Percentiles rank a stretch among this genome's conserved stretches.
Evolutionary conservation across 92 coral and sea anemone species (phyloP).

Genomic region (Chrysogorgia sp.): DNA sequence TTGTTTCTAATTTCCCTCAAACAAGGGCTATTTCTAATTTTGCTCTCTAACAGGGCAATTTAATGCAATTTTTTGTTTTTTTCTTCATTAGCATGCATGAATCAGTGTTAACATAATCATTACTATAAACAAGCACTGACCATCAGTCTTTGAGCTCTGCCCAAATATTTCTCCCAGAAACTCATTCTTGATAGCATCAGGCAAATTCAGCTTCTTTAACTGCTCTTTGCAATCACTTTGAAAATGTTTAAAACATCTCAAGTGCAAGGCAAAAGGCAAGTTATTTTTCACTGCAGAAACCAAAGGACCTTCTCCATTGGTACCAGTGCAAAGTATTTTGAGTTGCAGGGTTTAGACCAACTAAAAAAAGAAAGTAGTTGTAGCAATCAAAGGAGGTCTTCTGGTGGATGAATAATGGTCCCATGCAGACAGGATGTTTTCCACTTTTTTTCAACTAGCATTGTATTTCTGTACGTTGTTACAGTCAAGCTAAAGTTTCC

Average conservation of each 20-base stretch:
- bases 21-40: too few species aligned
- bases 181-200: neutral
- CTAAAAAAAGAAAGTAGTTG: constrained; percentile 55
- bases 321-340: neutral
- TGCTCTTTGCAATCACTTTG: neutral
- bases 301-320: neutral
- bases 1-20: too few species aligned
- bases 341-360: neutral
- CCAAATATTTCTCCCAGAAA: neutral
- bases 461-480: constrained; percentile 44
- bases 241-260: neutral
- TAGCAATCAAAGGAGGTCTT: constrained; percentile 53
- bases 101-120: too few species aligned
- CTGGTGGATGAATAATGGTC: constrained; percentile 62
- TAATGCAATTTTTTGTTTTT: too few species aligned
- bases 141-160: neutral
- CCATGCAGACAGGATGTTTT: constrained; percentile 61
- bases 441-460: constrained; percentile 38
- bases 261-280: neutral
- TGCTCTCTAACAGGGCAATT: too few species aligned
- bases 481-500: constrained; percentile 61
- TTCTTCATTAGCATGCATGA: too few species aligned
- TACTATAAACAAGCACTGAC: too few species aligned
- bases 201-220: neutral
- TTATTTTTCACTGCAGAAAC: neutral